phyloP scores from a whole-genome alignment of 2,888 invertebrate genomes.

The Muscina levida region DNA sequence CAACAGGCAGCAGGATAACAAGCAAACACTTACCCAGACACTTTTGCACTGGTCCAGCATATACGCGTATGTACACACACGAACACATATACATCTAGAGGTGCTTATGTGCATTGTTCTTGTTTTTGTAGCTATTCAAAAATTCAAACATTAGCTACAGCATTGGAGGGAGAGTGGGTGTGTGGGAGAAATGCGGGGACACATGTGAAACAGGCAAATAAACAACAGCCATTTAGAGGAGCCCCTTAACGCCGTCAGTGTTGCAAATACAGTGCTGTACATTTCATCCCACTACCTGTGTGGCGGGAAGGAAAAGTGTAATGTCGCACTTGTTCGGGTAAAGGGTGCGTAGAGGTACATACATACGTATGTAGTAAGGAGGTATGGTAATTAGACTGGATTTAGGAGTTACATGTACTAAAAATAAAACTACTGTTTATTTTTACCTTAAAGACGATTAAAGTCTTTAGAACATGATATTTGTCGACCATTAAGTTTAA shows the following conservation, averaged over 20 bases:
- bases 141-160: conserved; percentile 12
- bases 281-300: too few species aligned
- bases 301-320: conserved; percentile 38
- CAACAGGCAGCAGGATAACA: conserved; percentile 28
- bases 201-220: conserved; percentile 48
- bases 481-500: too few species aligned
- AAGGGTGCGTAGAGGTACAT: neutral
- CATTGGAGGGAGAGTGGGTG: neutral
- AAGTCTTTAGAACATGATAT: too few species aligned
- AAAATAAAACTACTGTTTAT: too few species aligned
- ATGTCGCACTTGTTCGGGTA: conserved; percentile 38
- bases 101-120: neutral
- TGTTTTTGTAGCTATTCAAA: conserved; percentile 3
- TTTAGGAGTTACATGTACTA: too few species aligned
- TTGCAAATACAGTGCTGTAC: neutral
- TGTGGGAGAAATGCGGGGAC: neutral
- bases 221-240: conserved; percentile 39
- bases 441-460: too few species aligned
- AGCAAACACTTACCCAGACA: conserved; percentile 60
- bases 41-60: neutral
- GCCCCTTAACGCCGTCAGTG: neutral
- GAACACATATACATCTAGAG: neutral
- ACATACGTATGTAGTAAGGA: neutral
- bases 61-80: neutral
- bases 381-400: too few species aligned